Evolutionary conservation across 2,888 invertebrate genomes (phyloP).

Genomic region (Synanthedon tipuliformis): DNA sequence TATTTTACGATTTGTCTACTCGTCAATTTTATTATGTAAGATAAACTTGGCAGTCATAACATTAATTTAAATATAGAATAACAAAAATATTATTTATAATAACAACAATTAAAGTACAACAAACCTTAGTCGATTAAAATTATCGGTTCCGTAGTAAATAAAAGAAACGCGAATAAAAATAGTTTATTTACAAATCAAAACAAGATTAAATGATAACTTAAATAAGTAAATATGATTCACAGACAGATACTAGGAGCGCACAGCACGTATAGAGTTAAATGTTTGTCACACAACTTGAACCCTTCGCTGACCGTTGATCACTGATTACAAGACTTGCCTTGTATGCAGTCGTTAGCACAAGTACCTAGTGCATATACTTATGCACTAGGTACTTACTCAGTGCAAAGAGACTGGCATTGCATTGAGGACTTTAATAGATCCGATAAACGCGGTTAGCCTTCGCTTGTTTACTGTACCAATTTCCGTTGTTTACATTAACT

Average conservation of each 20-base stretch:
- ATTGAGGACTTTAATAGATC: neutral
- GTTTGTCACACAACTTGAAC: slow-evolving; percentile 28
- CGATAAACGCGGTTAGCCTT: neutral
- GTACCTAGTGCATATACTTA: neutral
- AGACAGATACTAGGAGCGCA: neutral
- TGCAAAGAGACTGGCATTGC: neutral
- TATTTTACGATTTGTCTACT: too few relatives aligned
- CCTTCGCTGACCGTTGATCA: slow-evolving; percentile 18
- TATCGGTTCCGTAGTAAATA: neutral
- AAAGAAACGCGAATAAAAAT: neutral
- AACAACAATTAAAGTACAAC: too few relatives aligned
- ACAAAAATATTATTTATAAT: too few relatives aligned
- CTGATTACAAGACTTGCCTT: slow-evolving; percentile 8
- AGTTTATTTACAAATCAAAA: neutral
- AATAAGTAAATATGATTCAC: neutral
- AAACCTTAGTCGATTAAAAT: too few relatives aligned
- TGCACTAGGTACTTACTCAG: neutral
- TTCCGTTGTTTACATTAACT: slow-evolving; percentile 5
- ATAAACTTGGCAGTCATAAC: too few relatives aligned
- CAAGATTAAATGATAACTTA: neutral
- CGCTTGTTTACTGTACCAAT: neutral
- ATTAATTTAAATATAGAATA: too few relatives aligned
- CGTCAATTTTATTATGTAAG: too few relatives aligned
- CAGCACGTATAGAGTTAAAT: neutral
- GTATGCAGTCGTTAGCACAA: neutral